A percentile compares a stretch with the other conserved stretches of the same genome.
Evolutionary conservation across 2,888 invertebrate genomes (phyloP).

Genomic region (Drosophila monieri): DNA sequence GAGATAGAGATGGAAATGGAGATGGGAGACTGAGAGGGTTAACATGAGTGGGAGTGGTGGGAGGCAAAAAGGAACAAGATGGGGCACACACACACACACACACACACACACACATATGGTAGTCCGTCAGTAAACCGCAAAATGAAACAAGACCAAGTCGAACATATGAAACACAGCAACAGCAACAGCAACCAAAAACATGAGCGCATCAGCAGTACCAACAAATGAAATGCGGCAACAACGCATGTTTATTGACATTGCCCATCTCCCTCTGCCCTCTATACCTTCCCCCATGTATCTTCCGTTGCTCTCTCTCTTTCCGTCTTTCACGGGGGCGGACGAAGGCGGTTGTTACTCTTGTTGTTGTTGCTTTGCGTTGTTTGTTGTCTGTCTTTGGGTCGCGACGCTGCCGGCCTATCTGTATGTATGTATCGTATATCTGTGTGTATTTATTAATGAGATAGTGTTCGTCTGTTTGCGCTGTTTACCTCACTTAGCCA

Average conservation of each 20-base stretch:
- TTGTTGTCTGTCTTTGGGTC: constrained; percentile 57
- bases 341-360: constrained; percentile 57
- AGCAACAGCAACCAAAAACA: constrained; percentile 39
- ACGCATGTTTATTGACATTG: constrained; percentile 77
- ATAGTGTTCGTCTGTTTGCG: constrained; percentile 36
- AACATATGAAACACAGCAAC: constrained; percentile 57
- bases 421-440: constrained; percentile 3
- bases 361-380: constrained; percentile 42
- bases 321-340: constrained; percentile 16
- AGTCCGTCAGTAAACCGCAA: constrained; percentile 68
- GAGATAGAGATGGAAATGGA: neutral
- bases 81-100: neutral
- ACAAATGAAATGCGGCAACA: constrained; percentile 70
- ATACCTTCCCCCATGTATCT: constrained; percentile 26
- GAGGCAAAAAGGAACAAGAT: constrained; percentile 22
- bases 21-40: constrained; percentile 19
- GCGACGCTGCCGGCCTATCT: constrained; percentile 61
- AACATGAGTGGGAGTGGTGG: constrained; percentile 23
- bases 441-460: constrained; percentile 32
- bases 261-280: constrained; percentile 60
- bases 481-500: constrained; percentile 64
- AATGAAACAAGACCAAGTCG: constrained; percentile 68
- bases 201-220: constrained; percentile 39
- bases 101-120: constrained; percentile 24
- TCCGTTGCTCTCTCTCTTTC: neutral